Percentiles rank a stretch among this genome's conserved stretches.
Evolutionary conservation across 2,888 invertebrate species (phyloP).

Genomic region (Sarcophaga variegata): DNA sequence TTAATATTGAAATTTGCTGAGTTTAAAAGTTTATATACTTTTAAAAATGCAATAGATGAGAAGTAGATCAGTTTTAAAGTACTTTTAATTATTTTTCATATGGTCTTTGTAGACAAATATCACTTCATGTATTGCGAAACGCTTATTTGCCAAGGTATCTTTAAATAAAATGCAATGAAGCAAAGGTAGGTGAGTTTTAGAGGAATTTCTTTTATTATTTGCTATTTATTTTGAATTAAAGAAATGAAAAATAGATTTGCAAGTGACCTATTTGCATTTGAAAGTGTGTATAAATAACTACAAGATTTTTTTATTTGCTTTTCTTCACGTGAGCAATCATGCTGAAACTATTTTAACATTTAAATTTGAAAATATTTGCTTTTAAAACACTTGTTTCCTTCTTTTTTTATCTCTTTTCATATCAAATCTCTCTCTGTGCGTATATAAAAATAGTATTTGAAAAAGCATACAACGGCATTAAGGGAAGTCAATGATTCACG

Average conservation of each 20-base stretch:
- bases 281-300: constrained; percentile 18
- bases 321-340: constrained; percentile 50
- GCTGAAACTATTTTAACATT: constrained; percentile 53
- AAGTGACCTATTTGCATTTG: not conserved
- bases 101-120: too few species aligned
- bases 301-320: constrained; percentile 26
- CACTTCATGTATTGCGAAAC: too few species aligned
- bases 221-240: not conserved
- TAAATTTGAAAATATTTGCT: constrained; percentile 14
- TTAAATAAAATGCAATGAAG: not conserved
- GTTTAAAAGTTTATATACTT: too few species aligned
- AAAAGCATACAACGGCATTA: constrained; percentile 94
- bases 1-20: too few species aligned
- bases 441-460: constrained; percentile 88
- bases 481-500: constrained; percentile 96
- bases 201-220: not conserved
- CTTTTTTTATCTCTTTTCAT: constrained; percentile 6
- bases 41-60: not conserved
- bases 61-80: constrained; percentile 32
- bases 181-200: not conserved
- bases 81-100: not conserved
- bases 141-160: not conserved
- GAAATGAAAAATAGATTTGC: not conserved
- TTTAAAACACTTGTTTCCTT: constrained; percentile 2
- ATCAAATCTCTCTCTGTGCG: too few species aligned